Evolutionary conservation across 2,888 invertebrate species (phyloP), one percentile per base, ranked within the genome.

Genomic region (Papilio gigon): DNA sequence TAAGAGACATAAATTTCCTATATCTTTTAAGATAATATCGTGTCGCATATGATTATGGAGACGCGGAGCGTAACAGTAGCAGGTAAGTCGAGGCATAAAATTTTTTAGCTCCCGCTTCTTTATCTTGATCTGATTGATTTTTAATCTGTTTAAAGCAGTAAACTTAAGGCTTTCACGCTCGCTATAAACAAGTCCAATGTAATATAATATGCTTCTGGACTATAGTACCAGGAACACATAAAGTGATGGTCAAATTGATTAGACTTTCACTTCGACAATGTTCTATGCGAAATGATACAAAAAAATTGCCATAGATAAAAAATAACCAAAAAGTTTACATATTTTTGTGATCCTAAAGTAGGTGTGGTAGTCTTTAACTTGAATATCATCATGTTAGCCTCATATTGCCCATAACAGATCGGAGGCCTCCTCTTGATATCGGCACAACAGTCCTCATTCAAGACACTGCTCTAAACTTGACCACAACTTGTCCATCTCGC

Each of bases 21-120:
- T 56, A 8, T 33, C 14, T 37, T 20, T 37, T 14, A 37, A 59
- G 59, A 59, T 35, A 37, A 22, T 20, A 20, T 30, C 60, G 50
- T 65, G 40, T 35, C 65, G 65, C 14, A 59, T 60, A 35, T 40
- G 53, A 20, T 56, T 37, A 70, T 72, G 76, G 74, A 75, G 70
- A 71, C 73, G 61, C 20, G 35, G 25, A 17, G 25, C 27, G 35
- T 75, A 76, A 73, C 74, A 75, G 76, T 72, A 73, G 70, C 70
- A 68, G 58, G 71, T 70, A 71, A 72, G 72, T 68, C 70, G 62
- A 72, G 71, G 70, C 68, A 64, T 69, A 71, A 67, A 69, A 61
- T 53, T 60, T n/a, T 61, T 61, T 60, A 68, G 61, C 56, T 63
- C 59, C 44, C 27, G 53, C 70, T 67, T 65, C 58, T 64, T 50